Evolutionary conservation across 2,797 vertebrate species (phyloP).

Genomic region (Oophaga sylvatica): DNA sequence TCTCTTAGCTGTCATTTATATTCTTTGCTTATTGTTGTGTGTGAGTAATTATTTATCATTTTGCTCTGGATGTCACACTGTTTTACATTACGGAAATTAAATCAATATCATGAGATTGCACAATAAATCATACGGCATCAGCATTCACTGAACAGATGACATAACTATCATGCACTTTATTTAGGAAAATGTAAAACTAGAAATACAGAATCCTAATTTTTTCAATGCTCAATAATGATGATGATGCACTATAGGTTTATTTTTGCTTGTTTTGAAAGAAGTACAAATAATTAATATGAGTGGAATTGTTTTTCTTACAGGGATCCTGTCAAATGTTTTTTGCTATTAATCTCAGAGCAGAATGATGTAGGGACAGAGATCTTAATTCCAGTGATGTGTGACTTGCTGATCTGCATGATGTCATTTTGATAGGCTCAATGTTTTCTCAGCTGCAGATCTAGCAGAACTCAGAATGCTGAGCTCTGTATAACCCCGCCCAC

Average conservation of each 20-base stretch:
- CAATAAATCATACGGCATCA: slow-evolving; percentile 34
- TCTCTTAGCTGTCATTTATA: background rate
- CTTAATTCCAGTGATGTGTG: too few species aligned
- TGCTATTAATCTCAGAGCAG: too few species aligned
- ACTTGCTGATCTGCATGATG: too few species aligned
- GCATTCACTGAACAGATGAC: background rate
- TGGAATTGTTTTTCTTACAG: background rate
- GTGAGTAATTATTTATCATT: slow-evolving; percentile 28
- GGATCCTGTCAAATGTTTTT: too few species aligned
- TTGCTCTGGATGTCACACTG: slow-evolving; percentile 11
- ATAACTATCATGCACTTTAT: background rate
- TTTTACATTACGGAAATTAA: slow-evolving; percentile 21
- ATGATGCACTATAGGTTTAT: background rate
- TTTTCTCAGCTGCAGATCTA: too few species aligned
- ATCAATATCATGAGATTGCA: slow-evolving; percentile 35
- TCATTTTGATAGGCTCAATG: too few species aligned
- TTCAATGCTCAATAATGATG: background rate
- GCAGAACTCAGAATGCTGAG: too few species aligned
- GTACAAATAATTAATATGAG: background rate
- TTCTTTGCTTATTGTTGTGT: background rate
- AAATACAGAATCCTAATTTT: background rate
- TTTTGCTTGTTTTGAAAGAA: background rate
- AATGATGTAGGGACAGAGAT: too few species aligned
- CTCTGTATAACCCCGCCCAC: too few species aligned
- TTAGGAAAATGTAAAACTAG: slow-evolving; percentile 8